Base-by-base conservation (phyloP, 2,113 vertebrate species). In the Orthonyx spaldingii region DNA sequence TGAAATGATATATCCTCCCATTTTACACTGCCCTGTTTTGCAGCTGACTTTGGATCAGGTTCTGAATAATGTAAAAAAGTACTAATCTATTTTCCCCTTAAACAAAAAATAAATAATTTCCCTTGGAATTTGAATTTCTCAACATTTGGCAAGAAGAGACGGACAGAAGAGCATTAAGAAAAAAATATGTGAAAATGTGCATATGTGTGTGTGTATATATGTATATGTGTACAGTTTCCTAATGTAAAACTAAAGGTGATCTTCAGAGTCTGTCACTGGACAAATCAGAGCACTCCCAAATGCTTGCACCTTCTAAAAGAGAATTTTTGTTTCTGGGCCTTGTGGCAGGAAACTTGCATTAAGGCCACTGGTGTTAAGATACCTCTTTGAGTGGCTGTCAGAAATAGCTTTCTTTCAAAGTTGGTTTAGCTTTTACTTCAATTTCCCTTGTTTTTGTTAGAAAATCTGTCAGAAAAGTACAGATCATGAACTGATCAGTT, bases 241-340 rank as follows among this genome's bases (percentile, higher is more conserved):
- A 30, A 56, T 49, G 37, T 75, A n/a, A 66, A 89, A 50, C 4
- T 63, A 59, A 50, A 39, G 11, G 37, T 22, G 46, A 3, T 30
- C 42, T 75, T 68, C 19, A 30, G 24, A 66, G n/a, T 46, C 28
- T 64, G 18, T 80, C 55, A 28, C 21, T 32, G 39, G 37, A 52
- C 24, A 88, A 59, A 79, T 90, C 16, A 2, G 35, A 88, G 50
- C 30, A 21, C 6, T 88, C 52, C 27, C 13, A 44, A 42, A 20
- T 3, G 4, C 46, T 50, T 50, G 35, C 0, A 0, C 53, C 37
- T 80, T 69, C 42, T 50, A 18, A 32, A 61, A 26, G 60, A 68
- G n/a, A 61, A 39, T 24, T 89, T 65, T 50, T 46, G 4, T 15
- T 64, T 84, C 37, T 49, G 53, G 20, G 39, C 28, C 89, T 84